Evolutionary conservation across 64 coral and sea anemone genomes (phyloP).

Genomic region (Montipora cactus): DNA sequence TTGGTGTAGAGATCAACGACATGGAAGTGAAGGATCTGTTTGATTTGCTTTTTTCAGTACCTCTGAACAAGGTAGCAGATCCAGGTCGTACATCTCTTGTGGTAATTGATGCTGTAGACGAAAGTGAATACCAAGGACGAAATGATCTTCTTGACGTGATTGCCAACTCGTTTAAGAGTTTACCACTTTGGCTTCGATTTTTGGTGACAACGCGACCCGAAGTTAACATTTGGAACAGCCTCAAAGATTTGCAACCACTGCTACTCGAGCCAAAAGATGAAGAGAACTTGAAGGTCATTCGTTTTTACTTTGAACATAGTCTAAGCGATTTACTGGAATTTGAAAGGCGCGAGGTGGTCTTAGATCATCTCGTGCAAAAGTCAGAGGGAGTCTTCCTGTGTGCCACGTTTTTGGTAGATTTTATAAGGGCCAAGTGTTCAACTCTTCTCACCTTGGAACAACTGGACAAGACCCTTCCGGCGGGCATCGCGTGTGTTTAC

Average conservation of each 20-base stretch:
- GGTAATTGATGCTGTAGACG: conserved; percentile 68
- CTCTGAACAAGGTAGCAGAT: background rate
- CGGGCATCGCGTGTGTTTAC: background rate
- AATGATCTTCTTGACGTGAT: conserved; percentile 36
- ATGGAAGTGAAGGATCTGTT: conserved; percentile 60
- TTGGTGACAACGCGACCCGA: conserved; percentile 62
- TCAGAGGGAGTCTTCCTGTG: background rate
- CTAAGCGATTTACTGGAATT: background rate
- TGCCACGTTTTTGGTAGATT: background rate
- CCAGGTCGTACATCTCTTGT: background rate
- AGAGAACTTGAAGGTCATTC: conserved; percentile 17
- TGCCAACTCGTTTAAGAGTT: background rate
- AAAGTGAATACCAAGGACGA: conserved; percentile 40
- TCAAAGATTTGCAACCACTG: background rate
- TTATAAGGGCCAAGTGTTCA: background rate
- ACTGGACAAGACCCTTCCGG: background rate
- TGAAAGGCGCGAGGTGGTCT: background rate
- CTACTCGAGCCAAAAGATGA: conserved; percentile 15
- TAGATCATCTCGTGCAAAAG: background rate
- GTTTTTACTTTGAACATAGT: background rate
- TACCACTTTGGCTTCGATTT: conserved; percentile 51
- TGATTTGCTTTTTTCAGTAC: conserved; percentile 54
- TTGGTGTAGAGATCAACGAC: conserved; percentile 14
- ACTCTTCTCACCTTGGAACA: background rate
- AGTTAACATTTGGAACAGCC: background rate